Evolutionary conservation across 1,140 invertebrate species (phyloP), one percentile per base, ranked within the genome.

Genomic region (Brachionus rotundiformis): DNA sequence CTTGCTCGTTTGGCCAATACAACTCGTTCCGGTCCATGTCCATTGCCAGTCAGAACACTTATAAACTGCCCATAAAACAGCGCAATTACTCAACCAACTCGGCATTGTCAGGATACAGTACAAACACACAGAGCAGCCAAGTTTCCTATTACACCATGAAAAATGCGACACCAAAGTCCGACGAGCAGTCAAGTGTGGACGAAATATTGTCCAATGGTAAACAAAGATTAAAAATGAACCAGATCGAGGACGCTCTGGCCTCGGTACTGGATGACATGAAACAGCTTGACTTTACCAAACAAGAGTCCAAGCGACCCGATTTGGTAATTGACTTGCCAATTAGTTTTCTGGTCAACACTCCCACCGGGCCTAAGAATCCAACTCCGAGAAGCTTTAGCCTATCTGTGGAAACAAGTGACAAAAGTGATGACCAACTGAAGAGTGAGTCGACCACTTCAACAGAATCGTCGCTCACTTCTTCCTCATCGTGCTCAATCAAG

Each of bases 201-300:
- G 68, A 73, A n/a, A 27, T 73, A 13, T 41, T 73, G 13, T 33
- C 63, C 36, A 68, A 68, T 41, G 39, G 68, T 25, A 73, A 73
- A n/a, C 27, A 79, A 10, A 79, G 59, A n/a, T 13, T 59, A 10
- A 54, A 63, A 33, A 79, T 79, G 76, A 54, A 79, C 47, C 76
- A 79, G 19, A 79, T 79, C 19, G 76, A 79, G 54, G 76, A 79
- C 19, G 76, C 76, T 33, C 19, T 79, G 8, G 76, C 76, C n/a
- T 79, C 76, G 13, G 76, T 79, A 2, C 27, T 79, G 19, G 76
- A 79, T 11, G 76, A 79, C 25, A 79, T 79, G 76, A 79, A 79
- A 27, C 76, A 79, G 23, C 7, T 79, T 5, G 76, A 79, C 47
- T 79, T 79, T 63, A 33, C 19, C 16, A 79, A 63, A 79, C 31